Base-by-base conservation (phyloP, 2,113 vertebrate genomes). In the Scomber japonicus region DNA sequence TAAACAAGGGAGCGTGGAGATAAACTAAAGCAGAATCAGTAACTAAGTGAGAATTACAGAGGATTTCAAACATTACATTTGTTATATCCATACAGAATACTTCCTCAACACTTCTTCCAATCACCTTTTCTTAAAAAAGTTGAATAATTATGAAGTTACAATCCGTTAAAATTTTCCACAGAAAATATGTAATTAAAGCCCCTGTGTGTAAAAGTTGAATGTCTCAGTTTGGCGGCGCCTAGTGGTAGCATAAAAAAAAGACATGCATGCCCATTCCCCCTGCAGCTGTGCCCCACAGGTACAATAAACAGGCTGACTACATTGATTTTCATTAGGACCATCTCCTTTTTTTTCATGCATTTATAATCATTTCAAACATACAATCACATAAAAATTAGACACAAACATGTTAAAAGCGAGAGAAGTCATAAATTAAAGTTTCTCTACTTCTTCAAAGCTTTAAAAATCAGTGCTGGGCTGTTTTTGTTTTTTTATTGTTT, bases 1-100 rank as follows among this genome's bases (percentile, higher is more conserved):
- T 35, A 40, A 40, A 74, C 24, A 30, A 5, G 8, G 17, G 40
- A 13, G 59, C 13, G 14, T 57, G 40, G 27, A 19, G 4, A 24
- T 27, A 21, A n/a, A 2, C 30, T 56, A 12, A 75, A 56, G 51
- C 11, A 71, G 8, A 63, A 66, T 19, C 40, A 45, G 53, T 50
- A 85, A 80, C 81, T 64, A 75, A 14, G 63, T 70, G 78, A 61
- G 14, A 78, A 77, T 88, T 80, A 78, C 16, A 57, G 8, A 61
- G 75, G 11, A 44, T 57, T 67, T 11, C 17, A 56, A 50, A 30
- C 6, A 12, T 49, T 49, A 64, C 27, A 56, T 35, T 35, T 55
- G 35, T 49, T 16, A 9, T 24, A 46, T 2, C 35, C 53, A 72
- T n/a, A 69, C 54, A 7, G 17, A 44, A 60, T 11, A 51, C 35